Evolutionary conservation across 2,888 invertebrate genomes (phyloP), one percentile per base, ranked within the genome.

Genomic region (Cetonia aurata): DNA sequence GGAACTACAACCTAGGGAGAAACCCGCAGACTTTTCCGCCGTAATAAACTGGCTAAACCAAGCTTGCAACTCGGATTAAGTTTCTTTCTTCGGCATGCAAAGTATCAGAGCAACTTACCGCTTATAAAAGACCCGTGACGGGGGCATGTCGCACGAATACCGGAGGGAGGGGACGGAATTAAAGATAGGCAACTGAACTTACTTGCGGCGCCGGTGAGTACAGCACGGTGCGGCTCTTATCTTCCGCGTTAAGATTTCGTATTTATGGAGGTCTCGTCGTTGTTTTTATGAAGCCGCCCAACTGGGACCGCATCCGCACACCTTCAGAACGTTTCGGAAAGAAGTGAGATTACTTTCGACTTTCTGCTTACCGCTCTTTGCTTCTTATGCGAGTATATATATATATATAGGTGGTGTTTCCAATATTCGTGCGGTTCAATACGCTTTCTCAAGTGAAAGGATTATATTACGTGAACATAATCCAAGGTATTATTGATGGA

Each of bases 161-260:
- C 1, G 4, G 25, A 25, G 25, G 25, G 3, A 25, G 4, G 12
- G 13, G 44, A 6, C 52, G 8, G 6, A 4, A 17, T 12, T 46
- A 52, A 52, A 52, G 19, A 19, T 19, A 52, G 17, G 52, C 52
- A 10, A 52, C 19, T 15, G 52, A 44, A 44, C 44, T 44, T 6
- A 44, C 12, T 44, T 44, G 12, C 19, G 52, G 3, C 13, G 10
- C 52, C 15, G 52, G 13, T 52, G 8, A 15, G 17, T 3, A 6
- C 15, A 10, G 19, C 8, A 17, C 17, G 19, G 15, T 17, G 44
- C 44, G 13, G 44, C 52, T 52, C 19, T 52, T 19, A 52, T 52
- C 52, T 52, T 17, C 52, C 19, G 52, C 17, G 52, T 52, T 52
- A 52, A 52, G 52, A 52, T 19, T 52, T 19, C 52, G 52, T 52